Conservation (phyloP, 1,140 invertebrate species). For the Eumeta japonica region DNA sequence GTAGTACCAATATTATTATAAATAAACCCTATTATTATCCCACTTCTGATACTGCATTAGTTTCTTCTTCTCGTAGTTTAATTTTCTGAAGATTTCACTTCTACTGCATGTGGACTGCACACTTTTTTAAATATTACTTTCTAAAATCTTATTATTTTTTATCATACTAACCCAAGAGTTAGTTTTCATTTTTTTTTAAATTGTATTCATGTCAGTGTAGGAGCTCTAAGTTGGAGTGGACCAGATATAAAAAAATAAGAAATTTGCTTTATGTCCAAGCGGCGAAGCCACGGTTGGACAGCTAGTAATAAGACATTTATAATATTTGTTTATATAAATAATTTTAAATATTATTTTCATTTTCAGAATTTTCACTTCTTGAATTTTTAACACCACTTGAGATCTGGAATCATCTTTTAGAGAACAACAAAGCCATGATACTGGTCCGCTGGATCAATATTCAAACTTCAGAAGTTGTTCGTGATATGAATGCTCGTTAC, state of each 20-base stretch:
- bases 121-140: too few species aligned
- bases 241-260: background rate
- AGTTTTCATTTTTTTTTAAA: too few species aligned
- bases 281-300: too few species aligned
- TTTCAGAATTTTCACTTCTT: constrained; percentile 55
- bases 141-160: too few species aligned
- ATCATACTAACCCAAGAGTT: too few species aligned
- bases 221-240: background rate
- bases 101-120: too few species aligned
- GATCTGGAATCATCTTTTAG: constrained; percentile 56
- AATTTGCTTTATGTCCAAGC: constrained; percentile 5
- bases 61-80: too few species aligned
- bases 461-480: constrained; percentile 45
- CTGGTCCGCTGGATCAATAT: constrained; percentile 58
- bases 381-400: constrained; percentile 49
- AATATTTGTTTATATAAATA: constrained; percentile 3
- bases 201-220: background rate
- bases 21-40: too few species aligned
- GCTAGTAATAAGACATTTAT: too few species aligned
- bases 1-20: too few species aligned
- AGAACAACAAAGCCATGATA: constrained; percentile 53
- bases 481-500: constrained; percentile 46
- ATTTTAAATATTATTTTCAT: constrained; percentile 8
- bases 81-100: too few species aligned
- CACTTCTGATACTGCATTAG: too few species aligned